Evolutionary conservation across 2,888 invertebrate species (phyloP).

Genomic region (Oscheius sp.): DNA sequence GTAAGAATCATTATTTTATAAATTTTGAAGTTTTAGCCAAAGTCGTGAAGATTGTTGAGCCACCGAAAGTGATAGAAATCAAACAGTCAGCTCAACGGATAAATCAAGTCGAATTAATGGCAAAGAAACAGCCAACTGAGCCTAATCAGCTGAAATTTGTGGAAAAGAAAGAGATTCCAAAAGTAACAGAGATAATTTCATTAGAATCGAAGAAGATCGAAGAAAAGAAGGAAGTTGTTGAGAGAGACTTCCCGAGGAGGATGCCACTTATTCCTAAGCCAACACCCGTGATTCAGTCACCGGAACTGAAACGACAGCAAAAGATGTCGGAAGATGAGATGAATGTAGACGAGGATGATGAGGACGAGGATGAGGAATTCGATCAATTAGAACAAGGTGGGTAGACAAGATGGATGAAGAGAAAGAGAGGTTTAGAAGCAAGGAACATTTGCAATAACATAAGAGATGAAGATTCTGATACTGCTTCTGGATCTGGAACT

Average conservation of each 20-base stretch:
- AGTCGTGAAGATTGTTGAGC: background rate
- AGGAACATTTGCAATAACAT: background rate
- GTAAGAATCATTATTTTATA: too few species aligned
- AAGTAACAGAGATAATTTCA: too few species aligned
- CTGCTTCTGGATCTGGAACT: conserved; percentile 7
- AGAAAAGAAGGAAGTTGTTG: background rate
- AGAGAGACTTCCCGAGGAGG: background rate
- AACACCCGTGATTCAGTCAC: too few species aligned
- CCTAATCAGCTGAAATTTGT: background rate
- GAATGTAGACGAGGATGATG: background rate
- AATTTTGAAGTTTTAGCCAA: too few species aligned
- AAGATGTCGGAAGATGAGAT: background rate
- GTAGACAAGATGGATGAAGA: background rate
- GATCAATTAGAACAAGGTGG: conserved; percentile 15
- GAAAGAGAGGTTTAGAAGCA: background rate
- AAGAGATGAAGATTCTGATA: conserved; percentile 7
- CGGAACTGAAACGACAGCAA: background rate
- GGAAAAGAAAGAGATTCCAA: background rate
- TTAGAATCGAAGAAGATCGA: background rate
- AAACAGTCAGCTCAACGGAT: background rate
- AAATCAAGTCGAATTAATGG: background rate
- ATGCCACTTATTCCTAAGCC: background rate
- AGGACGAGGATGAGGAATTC: conserved; percentile 7
- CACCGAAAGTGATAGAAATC: background rate
- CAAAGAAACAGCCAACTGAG: background rate